Percentiles rank a stretch among this genome's conserved stretches.
Conservation (phyloP, 2,797 vertebrate genomes). For the Eupleurogrammus muticus region DNA sequence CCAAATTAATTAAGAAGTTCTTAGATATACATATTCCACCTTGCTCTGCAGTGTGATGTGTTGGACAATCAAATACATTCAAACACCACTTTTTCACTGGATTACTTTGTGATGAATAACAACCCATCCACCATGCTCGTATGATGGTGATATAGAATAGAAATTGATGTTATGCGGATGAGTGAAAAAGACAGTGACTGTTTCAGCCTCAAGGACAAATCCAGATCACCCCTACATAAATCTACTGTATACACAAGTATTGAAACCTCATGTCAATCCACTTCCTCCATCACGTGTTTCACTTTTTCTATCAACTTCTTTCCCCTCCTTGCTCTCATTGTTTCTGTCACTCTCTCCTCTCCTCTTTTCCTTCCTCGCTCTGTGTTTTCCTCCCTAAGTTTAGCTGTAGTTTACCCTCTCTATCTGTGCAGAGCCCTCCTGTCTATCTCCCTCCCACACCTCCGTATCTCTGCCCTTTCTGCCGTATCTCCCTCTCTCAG, state of each 20-base stretch:
- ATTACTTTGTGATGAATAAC: too few species aligned
- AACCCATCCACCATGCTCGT: neutral
- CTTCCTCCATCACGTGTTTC: neutral
- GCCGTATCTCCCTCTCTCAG: conserved; percentile 49
- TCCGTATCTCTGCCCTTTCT: conserved; percentile 58
- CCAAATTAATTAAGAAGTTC: neutral
- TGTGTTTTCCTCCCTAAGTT: conserved; percentile 32
- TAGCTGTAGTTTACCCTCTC: conserved; percentile 54
- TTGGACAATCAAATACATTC: neutral
- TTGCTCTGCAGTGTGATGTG: too few species aligned
- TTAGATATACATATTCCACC: neutral
- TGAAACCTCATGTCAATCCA: conserved; percentile 5
- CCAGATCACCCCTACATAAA: neutral
- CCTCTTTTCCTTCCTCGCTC: conserved; percentile 2
- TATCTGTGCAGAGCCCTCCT: conserved; percentile 51
- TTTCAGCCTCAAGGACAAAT: neutral
- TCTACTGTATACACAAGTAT: neutral
- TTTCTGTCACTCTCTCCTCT: neutral
- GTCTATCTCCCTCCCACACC: conserved; percentile 60
- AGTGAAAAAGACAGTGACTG: conserved; percentile 1
- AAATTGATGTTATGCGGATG: neutral
- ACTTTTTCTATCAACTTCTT: conserved; percentile 10
- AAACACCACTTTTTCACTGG: too few species aligned
- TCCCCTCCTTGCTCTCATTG: neutral
- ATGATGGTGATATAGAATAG: neutral